Evolutionary conservation across 1,140 invertebrate species (phyloP).

Genomic region (Papilio polyxenes): DNA sequence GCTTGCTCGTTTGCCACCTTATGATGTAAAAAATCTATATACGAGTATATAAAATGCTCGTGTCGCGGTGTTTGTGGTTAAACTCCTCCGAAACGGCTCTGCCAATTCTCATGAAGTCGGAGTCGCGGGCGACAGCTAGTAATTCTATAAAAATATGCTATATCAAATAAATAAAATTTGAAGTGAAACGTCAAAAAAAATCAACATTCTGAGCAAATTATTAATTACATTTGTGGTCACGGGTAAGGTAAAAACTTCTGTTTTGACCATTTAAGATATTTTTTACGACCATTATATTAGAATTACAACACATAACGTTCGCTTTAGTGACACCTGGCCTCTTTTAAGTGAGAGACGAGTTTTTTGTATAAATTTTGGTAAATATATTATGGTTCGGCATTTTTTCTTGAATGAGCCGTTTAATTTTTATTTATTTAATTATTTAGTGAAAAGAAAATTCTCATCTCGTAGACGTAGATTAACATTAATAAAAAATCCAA

Average conservation of each 20-base stretch:
- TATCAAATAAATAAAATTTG: background rate
- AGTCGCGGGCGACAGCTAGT: too few relatives aligned
- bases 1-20: too few relatives aligned
- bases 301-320: background rate
- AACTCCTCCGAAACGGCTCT: too few relatives aligned
- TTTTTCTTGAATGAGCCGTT: background rate
- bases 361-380: background rate
- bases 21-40: too few relatives aligned
- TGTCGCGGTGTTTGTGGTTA: too few relatives aligned
- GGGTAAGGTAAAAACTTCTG: background rate
- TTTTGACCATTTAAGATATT: background rate
- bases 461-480: background rate
- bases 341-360: background rate
- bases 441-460: too few relatives aligned
- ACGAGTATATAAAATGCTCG: too few relatives aligned
- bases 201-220: background rate
- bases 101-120: too few relatives aligned
- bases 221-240: background rate
- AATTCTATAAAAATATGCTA: too few relatives aligned
- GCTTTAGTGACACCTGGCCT: slow-evolving; percentile 12
- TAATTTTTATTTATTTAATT: background rate
- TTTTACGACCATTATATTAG: background rate
- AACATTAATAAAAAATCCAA: background rate
- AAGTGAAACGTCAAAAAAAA: background rate
- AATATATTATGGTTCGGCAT: background rate